Evolutionary conservation across 1,140 invertebrate genomes (phyloP), one percentile per base, ranked within the genome.

Genomic region (Oedothorax gibbosus): DNA sequence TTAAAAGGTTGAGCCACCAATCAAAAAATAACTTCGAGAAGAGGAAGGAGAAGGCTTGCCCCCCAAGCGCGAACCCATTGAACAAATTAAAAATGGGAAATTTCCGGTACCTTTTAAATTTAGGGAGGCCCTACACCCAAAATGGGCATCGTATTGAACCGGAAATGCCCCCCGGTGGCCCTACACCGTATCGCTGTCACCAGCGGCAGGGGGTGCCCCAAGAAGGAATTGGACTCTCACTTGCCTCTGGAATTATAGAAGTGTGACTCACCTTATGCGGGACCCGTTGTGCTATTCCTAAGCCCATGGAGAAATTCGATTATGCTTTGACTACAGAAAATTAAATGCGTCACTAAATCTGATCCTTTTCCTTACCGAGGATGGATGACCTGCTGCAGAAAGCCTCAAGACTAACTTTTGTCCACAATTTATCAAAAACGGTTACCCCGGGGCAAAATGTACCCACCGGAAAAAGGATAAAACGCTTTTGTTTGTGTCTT

Each of bases 311-410:
- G 90, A 57, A 81, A 88, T 62, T 60, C 88, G 50, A 84, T 86
- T 92, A 86, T 91, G 89, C 86, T 85, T 92, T 0, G 91, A 93
- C 86, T 93, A 89, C 86, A 86, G 54, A 91, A 54, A 53, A 73
- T 18, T 71, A 93, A n/a, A 93, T 92, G 87, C 82, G 0, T 92
- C 90, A 0, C 87, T 0, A 88, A 0, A 86, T 88, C 69, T 91
- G 93, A 87, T 88, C 85, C 57, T 93, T 90, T 87, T 92, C 92
- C 87, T 80, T 93, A 4, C 92, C 91, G 0, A 69, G 88, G 7
- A 91, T 93, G 18, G 89, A 91, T 14, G 90, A 91, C 21, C 86
- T 87, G 65, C 65, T 68, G 14, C 20, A 49, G 0, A 35, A 10
- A 9, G 20, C 65, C 11, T 35, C 21, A 68, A 35, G 49, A 11